Evolutionary conservation across 2,113 vertebrate genomes (phyloP).

Genomic region (Blennius ocellaris): DNA sequence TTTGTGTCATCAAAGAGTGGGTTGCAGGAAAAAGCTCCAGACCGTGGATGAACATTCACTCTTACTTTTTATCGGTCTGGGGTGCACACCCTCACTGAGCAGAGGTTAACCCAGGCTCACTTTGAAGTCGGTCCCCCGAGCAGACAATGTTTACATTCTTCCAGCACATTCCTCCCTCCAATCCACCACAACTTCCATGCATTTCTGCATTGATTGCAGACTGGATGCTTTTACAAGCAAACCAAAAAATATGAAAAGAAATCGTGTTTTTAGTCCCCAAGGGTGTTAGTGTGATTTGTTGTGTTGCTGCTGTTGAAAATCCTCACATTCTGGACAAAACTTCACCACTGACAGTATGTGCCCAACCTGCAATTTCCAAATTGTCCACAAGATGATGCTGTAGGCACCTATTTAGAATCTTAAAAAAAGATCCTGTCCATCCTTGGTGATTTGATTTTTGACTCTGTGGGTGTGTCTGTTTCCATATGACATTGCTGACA

Average conservation of each 20-base stretch:
- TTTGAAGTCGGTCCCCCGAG: slow-evolving; percentile 76
- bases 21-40: slow-evolving; percentile 49
- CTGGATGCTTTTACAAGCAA: neutral
- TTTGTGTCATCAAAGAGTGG: slow-evolving; percentile 70
- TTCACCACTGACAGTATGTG: neutral
- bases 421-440: rapidly evolving
- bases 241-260: neutral
- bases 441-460: neutral
- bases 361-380: slow-evolving; percentile 15
- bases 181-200: neutral
- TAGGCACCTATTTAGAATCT: neutral
- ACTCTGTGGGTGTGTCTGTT: neutral
- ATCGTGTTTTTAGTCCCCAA: neutral
- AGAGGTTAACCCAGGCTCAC: slow-evolving; percentile 59
- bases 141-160: slow-evolving; percentile 72
- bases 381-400: slow-evolving; percentile 67
- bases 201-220: neutral
- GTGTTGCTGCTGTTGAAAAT: neutral
- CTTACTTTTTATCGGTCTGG: slow-evolving; percentile 67
- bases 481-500: slow-evolving; percentile 7
- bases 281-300: too few relatives aligned
- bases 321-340: neutral
- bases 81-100: slow-evolving; percentile 60
- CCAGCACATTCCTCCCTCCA: slow-evolving; percentile 16
- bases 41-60: slow-evolving; percentile 71